Percentiles rank a stretch among this genome's conserved stretches.
These are phyloP conservation scores for Palythoa grandis DNA, from an alignment of 92 coral and sea anemone genomes.

Conservation along the genomic window DNA sequence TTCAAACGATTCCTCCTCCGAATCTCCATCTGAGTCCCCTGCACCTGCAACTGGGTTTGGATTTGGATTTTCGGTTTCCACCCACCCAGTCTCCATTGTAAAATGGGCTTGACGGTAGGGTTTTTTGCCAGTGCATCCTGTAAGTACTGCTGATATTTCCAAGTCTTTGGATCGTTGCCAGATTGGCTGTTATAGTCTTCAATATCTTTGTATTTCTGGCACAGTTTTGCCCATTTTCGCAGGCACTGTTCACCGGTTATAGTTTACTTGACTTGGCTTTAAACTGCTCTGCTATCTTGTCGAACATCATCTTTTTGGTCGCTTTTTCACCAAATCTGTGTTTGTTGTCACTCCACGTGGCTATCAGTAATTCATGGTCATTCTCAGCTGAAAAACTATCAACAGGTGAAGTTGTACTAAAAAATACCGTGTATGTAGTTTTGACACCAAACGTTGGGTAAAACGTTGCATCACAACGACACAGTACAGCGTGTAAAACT, in stretches of 20 bases:
- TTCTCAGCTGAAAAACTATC: too few relatives aligned
- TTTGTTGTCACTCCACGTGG: slow-evolving; percentile 30
- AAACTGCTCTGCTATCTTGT: slow-evolving; percentile 37
- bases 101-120: slow-evolving; percentile 39
- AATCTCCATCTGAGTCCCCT: slow-evolving; percentile 41
- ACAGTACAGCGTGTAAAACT: too few relatives aligned
- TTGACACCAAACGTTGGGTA: too few relatives aligned
- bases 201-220: slow-evolving; percentile 35
- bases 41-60: slow-evolving; percentile 40
- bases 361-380: too few relatives aligned
- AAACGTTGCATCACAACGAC: too few relatives aligned
- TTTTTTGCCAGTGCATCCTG: slow-evolving; percentile 39
- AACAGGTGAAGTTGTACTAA: too few relatives aligned
- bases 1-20: slow-evolving; percentile 40
- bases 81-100: slow-evolving; percentile 41
- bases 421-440: too few relatives aligned
- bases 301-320: slow-evolving; percentile 30
- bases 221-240: slow-evolving; percentile 44
- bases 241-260: slow-evolving; percentile 38
- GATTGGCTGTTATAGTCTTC: slow-evolving; percentile 17
- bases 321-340: slow-evolving; percentile 36
- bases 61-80: slow-evolving; percentile 39
- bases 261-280: slow-evolving; percentile 30
- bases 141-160: slow-evolving; percentile 38
- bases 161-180: slow-evolving; percentile 40